phyloP scores from a whole-genome alignment of 2,888 invertebrate species.

The Drosophila maculinotata region DNA sequence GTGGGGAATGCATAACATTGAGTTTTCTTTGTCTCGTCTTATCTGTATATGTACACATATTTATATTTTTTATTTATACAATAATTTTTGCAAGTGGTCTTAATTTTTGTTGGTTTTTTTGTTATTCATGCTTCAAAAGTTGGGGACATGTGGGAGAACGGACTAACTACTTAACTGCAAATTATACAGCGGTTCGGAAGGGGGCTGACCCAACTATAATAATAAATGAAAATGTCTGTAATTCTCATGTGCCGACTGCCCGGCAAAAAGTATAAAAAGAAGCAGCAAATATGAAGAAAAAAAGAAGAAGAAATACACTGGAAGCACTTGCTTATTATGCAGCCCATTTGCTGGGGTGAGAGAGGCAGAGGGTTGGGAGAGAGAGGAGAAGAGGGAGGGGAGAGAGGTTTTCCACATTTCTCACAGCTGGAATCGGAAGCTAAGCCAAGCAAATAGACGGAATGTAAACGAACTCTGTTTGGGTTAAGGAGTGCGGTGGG shows the following conservation, averaged over 20 bases:
- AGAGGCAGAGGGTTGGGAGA: neutral
- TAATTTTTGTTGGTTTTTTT: conserved; percentile 16
- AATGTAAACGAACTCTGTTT: conserved; percentile 68
- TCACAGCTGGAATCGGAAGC: conserved; percentile 67
- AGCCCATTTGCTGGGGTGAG: conserved; percentile 60
- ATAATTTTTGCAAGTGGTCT: conserved; percentile 58
- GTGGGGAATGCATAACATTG: conserved; percentile 44
- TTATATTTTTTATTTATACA: conserved; percentile 37
- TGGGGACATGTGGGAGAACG: conserved; percentile 62
- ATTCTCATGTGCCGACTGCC: conserved; percentile 67
- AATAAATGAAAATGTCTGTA: conserved; percentile 78
- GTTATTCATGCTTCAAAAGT: conserved; percentile 51
- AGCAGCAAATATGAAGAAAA: conserved; percentile 18
- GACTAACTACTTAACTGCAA: conserved; percentile 59
- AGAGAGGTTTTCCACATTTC: conserved; percentile 36
- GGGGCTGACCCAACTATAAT: conserved; percentile 58
- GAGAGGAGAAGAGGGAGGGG: neutral
- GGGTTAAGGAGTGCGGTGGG: neutral
- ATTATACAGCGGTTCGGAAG: conserved; percentile 53
- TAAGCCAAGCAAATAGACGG: conserved; percentile 68
- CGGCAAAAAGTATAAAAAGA: neutral
- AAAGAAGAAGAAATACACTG: conserved; percentile 22
- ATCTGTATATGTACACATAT: conserved; percentile 43
- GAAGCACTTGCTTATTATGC: conserved; percentile 73
- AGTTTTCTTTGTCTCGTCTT: conserved; percentile 47